Evolutionary conservation across 2,888 invertebrate species (phyloP), one percentile per base, ranked within the genome.

Genomic region (Drosophila melanosoma): DNA sequence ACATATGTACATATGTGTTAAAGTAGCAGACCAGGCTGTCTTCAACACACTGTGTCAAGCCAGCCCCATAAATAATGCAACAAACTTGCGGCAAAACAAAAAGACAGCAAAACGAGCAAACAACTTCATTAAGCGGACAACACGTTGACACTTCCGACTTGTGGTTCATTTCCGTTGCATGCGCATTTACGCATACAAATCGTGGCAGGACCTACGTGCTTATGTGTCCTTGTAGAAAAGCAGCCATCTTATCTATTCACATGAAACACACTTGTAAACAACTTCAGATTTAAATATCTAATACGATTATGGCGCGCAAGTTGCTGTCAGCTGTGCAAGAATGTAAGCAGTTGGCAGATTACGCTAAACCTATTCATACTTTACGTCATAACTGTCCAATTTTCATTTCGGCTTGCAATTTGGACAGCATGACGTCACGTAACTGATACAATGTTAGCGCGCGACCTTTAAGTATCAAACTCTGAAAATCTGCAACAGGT

Each of bases 71-170:
- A 82, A 71, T 82, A 79, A 82, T 76, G 81, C 81, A 87, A 84
- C 77, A 78, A 81, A 73, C 76, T 83, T 78, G 78, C 61, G 23
- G 8, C 62, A 66, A 58, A 54, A 53, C 53, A 60, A 40, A 23
- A 35, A 12, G 17, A 59, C 59, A 69, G 42, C 40, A 29, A 48
- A 40, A 54, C 52, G 52, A 64, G 32, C 48, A 67, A 59, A 35
- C 61, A 74, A 72, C 78, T 82, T 75, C 73, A 75, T 84, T 82
- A 81, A 49, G 53, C 32, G 69, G 68, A 78, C 29, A 81, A 82
- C 81, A 81, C 79, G 74, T 89, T 74, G 85, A 69, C 69, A 78
- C 74, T 62, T 86, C 71, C 81, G 68, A 65, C 76, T 71, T 61
- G 63, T 57, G 59, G 56, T 76, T 79, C 69, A 87, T 82, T 89